A percentile compares a stretch with the other conserved stretches of the same genome.
phyloP scores from a whole-genome alignment of 2,888 invertebrate genomes.

The Cryptosula pallasiana region DNA sequence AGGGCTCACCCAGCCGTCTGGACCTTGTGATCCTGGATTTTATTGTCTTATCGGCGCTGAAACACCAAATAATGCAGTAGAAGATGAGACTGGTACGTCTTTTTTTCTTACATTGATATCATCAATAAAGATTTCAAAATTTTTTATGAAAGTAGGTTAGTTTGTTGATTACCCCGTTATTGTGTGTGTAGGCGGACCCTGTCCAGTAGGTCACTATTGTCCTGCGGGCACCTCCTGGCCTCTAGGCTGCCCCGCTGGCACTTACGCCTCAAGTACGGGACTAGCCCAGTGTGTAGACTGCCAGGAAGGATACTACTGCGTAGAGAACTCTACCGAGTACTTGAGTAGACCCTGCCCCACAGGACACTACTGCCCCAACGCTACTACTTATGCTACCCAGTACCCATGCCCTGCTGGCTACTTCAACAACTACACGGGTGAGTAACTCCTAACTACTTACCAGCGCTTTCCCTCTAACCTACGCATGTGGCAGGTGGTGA shows the following conservation, averaged over 20 bases:
- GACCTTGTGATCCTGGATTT: constrained; percentile 45
- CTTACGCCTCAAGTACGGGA: constrained; percentile 35
- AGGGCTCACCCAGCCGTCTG: constrained; percentile 39
- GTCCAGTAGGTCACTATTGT: constrained; percentile 47
- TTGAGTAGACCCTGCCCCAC: constrained; percentile 36
- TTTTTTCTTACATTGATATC: background rate
- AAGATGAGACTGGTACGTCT: constrained; percentile 12
- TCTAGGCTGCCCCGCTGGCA: constrained; percentile 36
- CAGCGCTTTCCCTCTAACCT: background rate
- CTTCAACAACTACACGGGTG: constrained; percentile 39
- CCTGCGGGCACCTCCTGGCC: constrained; percentile 43
- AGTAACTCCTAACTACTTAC: too few relatives aligned
- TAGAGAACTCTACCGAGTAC: constrained; percentile 35
- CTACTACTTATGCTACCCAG: constrained; percentile 35
- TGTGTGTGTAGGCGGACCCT: constrained; percentile 36
- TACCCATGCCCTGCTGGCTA: constrained; percentile 41
- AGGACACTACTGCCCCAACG: constrained; percentile 43
- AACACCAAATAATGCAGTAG: constrained; percentile 25
- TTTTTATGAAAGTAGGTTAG: too few relatives aligned
- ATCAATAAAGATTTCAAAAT: too few relatives aligned
- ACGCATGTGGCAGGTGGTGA: too few relatives aligned
- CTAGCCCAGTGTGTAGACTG: constrained; percentile 35
- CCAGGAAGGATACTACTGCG: constrained; percentile 40
- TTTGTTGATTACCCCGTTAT: too few relatives aligned
- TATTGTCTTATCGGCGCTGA: constrained; percentile 42